phyloP scores from a whole-genome alignment of 2,113 vertebrate genomes.

The Platycercus adscitus region DNA sequence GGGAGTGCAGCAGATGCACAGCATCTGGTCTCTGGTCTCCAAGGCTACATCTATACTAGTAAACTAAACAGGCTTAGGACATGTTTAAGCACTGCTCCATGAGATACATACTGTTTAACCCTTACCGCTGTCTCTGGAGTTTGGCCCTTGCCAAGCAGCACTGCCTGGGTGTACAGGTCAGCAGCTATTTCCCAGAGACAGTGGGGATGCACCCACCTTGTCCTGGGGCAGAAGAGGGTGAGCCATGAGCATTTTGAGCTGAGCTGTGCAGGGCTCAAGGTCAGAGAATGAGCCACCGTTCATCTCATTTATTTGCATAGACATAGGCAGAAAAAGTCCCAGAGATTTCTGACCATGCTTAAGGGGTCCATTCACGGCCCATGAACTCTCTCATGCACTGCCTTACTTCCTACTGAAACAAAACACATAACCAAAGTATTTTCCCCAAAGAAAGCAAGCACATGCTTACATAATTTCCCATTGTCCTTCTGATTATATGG shows the following conservation, averaged over 20 bases:
- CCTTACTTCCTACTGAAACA: not conserved
- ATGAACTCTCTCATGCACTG: not conserved
- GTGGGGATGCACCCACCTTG: not conserved
- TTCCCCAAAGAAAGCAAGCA: not conserved
- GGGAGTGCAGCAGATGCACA: conserved; percentile 64
- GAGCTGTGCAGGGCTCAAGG: not conserved
- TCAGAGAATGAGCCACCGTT: not conserved
- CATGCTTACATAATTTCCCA: not conserved
- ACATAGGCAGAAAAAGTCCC: not conserved
- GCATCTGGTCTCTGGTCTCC: conserved; percentile 68
- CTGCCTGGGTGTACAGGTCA: not conserved
- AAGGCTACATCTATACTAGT: conserved; percentile 72
- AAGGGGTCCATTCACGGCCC: not conserved
- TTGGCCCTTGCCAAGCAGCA: not conserved
- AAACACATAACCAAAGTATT: not conserved
- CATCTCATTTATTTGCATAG: not conserved
- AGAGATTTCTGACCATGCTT: not conserved
- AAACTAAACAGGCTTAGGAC: conserved; percentile 69
- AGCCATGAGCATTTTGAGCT: not conserved
- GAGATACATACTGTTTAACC: conserved; percentile 49
- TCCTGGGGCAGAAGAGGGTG: not conserved
- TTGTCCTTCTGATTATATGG: not conserved
- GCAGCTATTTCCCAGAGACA: not conserved
- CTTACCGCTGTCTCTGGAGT: not conserved
- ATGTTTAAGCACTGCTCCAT: conserved; percentile 47